Base-by-base conservation (phyloP, 2,113 vertebrate genomes). In the Prionailurus bengalensis region DNA sequence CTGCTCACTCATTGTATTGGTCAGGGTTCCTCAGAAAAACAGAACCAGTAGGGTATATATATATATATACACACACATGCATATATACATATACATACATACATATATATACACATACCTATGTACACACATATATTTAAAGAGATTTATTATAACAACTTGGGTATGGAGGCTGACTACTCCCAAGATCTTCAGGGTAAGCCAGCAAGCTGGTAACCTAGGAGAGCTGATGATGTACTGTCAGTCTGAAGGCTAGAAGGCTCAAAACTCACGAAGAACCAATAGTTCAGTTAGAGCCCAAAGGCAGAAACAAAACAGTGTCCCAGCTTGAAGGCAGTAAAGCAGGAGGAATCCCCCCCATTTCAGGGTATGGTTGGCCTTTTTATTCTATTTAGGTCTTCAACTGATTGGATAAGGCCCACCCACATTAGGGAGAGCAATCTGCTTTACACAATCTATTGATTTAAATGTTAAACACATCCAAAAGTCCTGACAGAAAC, bases 401-500 rank as follows among this genome's bases (percentile, higher is more conserved):
- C 48, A 15, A 58, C 58, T 68, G 48, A 58, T 55, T 76, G 25
- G 19, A 76, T 76, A 39, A 86, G 51, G 63, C n/a, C 51, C 13
- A 53, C 63, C 14, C 6, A 31, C 48, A 74, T 74, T 45, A 89
- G 25, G 76, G 45, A 83, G 23, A 51, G 39, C 68, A 89, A 61
- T 89, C 48, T 93, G 68, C 78, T 74, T 93, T 78, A 83, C 13
- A 61, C 63, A 31, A 7, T 78, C 68, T 78, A 76, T 15, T 61
- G 61, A 93, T 42, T 58, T 58, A 82, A 93, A 76, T 68, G 48
- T 82, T 89, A 89, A 82, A 76, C 45, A 58, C 31, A 76, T 29
- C 15, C 25, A 89, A 96, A 93, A 45, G 93, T n/a, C 23, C 13
- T 89, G 29, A 55, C 19, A 61, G 85, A 93, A 76, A 89, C 29